Base-by-base conservation (phyloP, 2,888 invertebrate genomes). In the Eustalomyia histrio region DNA sequence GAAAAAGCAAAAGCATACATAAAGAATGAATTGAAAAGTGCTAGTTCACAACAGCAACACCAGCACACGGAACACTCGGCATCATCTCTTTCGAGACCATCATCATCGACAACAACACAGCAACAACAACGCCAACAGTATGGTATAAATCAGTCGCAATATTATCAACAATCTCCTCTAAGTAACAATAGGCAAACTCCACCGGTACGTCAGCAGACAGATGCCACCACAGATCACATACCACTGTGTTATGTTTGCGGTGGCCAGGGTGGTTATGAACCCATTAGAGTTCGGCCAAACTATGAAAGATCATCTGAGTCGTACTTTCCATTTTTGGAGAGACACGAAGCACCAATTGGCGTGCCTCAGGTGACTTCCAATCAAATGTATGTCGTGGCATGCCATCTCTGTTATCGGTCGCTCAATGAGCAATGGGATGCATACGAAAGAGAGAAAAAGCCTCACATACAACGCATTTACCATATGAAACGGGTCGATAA, bases 401-500 rank as follows among this genome's bases (percentile, higher is more conserved):
- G 98, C 91, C 94, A 94, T 90, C 93, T 97, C 35, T 98, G 98
- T 91, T 96, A 95, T 91, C 94, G 95, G 67, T 93, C 97, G 87
- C 93, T 98, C 55, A 92, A 95, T 73, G 95, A 97, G 90, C 98
- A 98, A 91, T 98, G 98, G 98, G 96, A 97, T 86, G 93, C 95
- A 83, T 96, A 96, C 90, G 97, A 98, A 91, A 92, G 95, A 55
- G 95, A 95, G 86, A 94, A 94, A 88, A 95, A 96, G 85, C 97
- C 97, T 0, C 95, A 96, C 89, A 93, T 94, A 83, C 97, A 97
- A 89, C 92, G 98, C 69, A 93, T 97, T 87, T 98, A 98, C 89
- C 97, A 97, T 95, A 92, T 97, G 91, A 98, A 98, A 91, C 92
- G 98, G 85, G 94, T 95, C 84, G 97, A 98, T 88, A 96, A 97